Base-by-base conservation (phyloP, 2,888 invertebrate species). In the Ornithoptera alexandrae region DNA sequence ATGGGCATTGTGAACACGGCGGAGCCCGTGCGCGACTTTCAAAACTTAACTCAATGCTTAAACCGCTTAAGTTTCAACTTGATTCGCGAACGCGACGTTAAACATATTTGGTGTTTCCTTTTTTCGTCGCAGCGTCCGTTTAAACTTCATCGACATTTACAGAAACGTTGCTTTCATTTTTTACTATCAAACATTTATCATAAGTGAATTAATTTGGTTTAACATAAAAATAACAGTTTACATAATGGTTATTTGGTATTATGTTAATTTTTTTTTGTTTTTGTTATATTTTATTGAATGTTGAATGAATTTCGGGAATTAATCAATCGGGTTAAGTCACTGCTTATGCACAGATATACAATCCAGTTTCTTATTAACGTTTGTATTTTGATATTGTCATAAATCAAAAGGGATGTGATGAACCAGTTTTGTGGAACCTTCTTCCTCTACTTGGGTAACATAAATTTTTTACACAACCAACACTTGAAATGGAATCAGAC, bases 131-230 rank as follows among this genome's bases (percentile, higher is more conserved):
- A 82, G 85, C 85, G 84, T 86, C 84, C 83, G 81, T 79, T 83
- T 82, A 79, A 83, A 82, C 82, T 77, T 77, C 84, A 80, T 82
- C 83, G 81, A 84, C 87, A 84, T 88, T 88, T 84, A 81, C 82
- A 86, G 85, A 88, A 88, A 86, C 74, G 74, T 79, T 78, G 79
- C 79, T 81, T 82, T 79, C 81, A 81, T 85, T 88, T 86, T 89
- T 88, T 87, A 79, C 81, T 74, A 71, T 72, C 69, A 72, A 71
- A 74, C 83, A 82, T 88, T 90, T 86, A 90, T 88, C 86, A 88
- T 88, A 89, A 89, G 86, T 85, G 89, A 90, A 90, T 90, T 89
- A 89, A 91, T 90, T 90, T 85, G 84, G 86, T 89, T 89, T 86
- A 86, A 81, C 82, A 89, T 88, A 86, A 89, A 87, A 88, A 86